Evolutionary conservation across 2,797 vertebrate genomes (phyloP).

Genomic region (Sylvia borin): DNA sequence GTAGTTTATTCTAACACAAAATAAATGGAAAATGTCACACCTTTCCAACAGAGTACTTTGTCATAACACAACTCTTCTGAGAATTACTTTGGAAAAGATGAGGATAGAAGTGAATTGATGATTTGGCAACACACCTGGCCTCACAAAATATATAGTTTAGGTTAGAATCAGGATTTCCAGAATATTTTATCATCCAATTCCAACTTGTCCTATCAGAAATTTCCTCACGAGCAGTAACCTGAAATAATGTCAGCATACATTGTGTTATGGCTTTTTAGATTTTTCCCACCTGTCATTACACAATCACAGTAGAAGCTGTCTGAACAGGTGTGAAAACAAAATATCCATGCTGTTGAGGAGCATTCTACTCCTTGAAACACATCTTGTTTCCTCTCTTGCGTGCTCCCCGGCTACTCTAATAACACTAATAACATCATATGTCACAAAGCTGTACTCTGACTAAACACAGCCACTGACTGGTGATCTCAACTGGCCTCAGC

Average conservation of each 20-base stretch:
- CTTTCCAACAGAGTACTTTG: constrained; percentile 30
- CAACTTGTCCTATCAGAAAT: neutral
- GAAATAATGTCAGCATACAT: neutral
- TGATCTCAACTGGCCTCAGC: neutral
- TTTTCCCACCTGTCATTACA: neutral
- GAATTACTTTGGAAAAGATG: neutral
- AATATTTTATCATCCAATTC: neutral
- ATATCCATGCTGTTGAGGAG: neutral
- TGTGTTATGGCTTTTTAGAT: neutral
- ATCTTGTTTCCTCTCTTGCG: neutral
- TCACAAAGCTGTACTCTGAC: neutral
- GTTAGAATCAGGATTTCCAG: neutral
- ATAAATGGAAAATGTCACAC: constrained; percentile 39
- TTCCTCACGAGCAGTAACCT: neutral
- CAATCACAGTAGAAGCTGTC: neutral
- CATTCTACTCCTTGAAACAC: neutral
- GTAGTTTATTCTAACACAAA: constrained; percentile 22
- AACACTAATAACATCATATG: neutral
- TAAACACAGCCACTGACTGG: neutral
- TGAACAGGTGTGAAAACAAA: neutral
- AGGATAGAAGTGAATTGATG: neutral
- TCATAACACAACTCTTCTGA: neutral
- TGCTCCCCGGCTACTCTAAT: neutral
- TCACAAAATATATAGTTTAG: neutral
- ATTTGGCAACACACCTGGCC: neutral